phyloP scores from a whole-genome alignment of 2,797 vertebrate genomes.

The Ptychadena robeensis region DNA sequence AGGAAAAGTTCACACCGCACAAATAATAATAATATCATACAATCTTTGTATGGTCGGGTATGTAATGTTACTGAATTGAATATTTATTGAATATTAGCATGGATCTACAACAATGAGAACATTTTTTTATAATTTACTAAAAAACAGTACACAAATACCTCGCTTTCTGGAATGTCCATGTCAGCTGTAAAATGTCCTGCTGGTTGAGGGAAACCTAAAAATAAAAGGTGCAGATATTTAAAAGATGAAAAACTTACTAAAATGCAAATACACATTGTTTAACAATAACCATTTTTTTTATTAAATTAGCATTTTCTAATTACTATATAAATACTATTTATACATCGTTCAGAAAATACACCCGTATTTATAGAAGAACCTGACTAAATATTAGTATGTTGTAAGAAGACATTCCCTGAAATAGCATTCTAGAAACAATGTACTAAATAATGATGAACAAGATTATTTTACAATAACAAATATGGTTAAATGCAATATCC shows the following conservation, averaged over 20 bases:
- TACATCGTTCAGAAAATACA: not conserved
- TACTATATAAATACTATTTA: not conserved
- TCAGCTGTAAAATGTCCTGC: constrained; percentile 55
- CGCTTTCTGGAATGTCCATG: constrained; percentile 60
- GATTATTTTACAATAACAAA: not conserved
- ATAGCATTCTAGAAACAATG: not conserved
- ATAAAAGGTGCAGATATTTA: not conserved
- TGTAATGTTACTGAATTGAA: no score
- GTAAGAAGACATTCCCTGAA: not conserved
- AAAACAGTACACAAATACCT: constrained; percentile 62
- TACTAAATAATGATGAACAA: not conserved
- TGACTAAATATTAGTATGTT: no score
- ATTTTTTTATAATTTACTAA: no score
- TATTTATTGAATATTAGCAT: no score
- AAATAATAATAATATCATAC: no score
- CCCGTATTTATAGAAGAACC: not conserved
- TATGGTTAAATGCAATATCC: not conserved
- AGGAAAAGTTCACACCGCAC: no score
- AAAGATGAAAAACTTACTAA: not conserved
- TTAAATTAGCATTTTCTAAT: not conserved
- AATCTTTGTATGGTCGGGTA: no score
- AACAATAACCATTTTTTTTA: no score
- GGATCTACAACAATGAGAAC: no score
- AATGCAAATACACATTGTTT: no score
- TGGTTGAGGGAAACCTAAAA: constrained; percentile 64